These are phyloP conservation scores for Anoura caudifer DNA, from an alignment of 2,113 vertebrate species.

Conservation along the genomic window DNA sequence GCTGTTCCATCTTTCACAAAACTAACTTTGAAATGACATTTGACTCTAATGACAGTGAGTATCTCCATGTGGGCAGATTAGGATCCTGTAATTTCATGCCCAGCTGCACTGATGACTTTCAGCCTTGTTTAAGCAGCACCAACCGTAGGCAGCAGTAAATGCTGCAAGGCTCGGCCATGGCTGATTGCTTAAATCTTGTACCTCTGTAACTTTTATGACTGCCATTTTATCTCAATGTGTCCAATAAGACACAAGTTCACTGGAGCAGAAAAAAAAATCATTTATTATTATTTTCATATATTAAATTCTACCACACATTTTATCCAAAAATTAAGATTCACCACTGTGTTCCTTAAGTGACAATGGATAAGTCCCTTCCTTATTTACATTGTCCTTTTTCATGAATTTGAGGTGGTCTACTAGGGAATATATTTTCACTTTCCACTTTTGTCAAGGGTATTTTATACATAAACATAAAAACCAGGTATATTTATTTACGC, in stretches of 20 bases:
- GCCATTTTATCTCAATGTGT: not conserved
- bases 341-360: not conserved
- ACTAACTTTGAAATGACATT: conserved; percentile 1
- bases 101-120: not conserved
- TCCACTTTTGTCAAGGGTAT: not conserved
- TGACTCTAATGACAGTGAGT: not conserved
- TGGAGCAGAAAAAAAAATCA: not conserved
- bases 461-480: not conserved
- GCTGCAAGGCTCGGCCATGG: not conserved
- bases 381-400: not conserved
- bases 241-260: not conserved
- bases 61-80: not conserved
- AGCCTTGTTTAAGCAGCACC: not conserved
- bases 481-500: not conserved
- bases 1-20: not conserved
- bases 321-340: conserved; percentile 30
- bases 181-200: not conserved
- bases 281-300: not conserved
- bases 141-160: not conserved
- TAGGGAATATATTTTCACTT: not conserved
- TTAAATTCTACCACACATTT: conserved; percentile 3
- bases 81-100: conserved; percentile 2
- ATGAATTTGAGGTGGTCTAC: not conserved
- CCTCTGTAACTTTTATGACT: not conserved
- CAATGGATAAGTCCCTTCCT: not conserved